phyloP scores from a whole-genome alignment of 2,797 vertebrate species.

The Spatula versicolor region DNA sequence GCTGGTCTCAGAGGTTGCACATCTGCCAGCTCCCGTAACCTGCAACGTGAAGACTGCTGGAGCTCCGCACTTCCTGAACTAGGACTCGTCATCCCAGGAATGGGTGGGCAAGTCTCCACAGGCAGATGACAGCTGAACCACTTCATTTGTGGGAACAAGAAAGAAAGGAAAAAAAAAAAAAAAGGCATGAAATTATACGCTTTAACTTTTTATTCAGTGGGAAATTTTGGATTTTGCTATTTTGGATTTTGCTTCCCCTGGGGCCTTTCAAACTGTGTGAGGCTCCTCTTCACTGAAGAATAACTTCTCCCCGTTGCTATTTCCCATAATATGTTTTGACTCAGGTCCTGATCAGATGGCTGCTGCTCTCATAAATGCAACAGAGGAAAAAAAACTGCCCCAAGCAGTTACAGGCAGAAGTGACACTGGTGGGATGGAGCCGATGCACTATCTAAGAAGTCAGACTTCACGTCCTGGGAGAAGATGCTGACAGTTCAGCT shows the following conservation, averaged over 20 bases:
- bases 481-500: not conserved
- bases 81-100: not conserved
- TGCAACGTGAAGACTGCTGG: fast-evolving
- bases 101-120: not conserved
- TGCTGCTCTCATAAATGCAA: not conserved
- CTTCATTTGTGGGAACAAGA: not conserved
- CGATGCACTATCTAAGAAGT: not conserved
- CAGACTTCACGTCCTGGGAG: not conserved
- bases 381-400: not conserved
- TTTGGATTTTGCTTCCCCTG: not conserved
- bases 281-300: not conserved
- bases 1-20: fast-evolving
- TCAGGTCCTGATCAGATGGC: not conserved
- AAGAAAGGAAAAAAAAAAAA: fast-evolving
- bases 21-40: not conserved
- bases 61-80: not conserved
- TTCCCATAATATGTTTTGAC: not conserved
- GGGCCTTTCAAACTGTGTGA: not conserved
- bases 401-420: not conserved
- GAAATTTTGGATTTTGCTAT: not conserved
- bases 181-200: not conserved
- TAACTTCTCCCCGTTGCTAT: fast-evolving
- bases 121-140: fast-evolving
- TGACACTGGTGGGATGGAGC: not conserved
- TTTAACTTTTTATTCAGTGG: not conserved